Percentiles rank a stretch among this genome's conserved stretches.
Conservation (phyloP, 2,888 invertebrate genomes). For the Lasius fuliginosus region DNA sequence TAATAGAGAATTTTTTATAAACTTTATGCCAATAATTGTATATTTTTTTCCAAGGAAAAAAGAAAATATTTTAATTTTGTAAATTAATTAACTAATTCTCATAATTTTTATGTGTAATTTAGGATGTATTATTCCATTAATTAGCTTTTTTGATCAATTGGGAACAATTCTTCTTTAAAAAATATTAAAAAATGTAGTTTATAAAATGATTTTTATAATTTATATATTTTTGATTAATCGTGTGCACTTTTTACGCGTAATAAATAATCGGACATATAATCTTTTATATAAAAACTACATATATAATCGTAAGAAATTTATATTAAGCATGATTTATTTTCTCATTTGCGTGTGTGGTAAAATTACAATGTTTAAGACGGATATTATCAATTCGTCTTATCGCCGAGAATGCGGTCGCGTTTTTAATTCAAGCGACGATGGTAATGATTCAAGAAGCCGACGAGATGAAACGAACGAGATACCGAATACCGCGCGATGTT, state of each 20-base stretch:
- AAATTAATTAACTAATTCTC: no score
- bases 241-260: neutral
- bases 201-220: neutral
- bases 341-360: neutral
- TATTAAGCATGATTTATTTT: constrained; percentile 13
- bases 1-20: neutral
- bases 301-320: neutral
- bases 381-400: constrained; percentile 31
- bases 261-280: neutral
- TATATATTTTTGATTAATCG: neutral
- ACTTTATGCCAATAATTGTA: neutral
- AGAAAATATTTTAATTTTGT: neutral
- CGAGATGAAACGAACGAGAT: constrained; percentile 34
- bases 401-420: constrained; percentile 10
- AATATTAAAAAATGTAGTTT: no score
- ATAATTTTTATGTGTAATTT: neutral
- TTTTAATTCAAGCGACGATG: constrained; percentile 16
- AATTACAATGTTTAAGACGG: neutral
- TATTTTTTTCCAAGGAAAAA: neutral
- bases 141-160: neutral
- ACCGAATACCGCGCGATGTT: constrained; percentile 8
- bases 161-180: neutral
- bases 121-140: neutral
- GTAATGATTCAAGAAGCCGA: constrained; percentile 29
- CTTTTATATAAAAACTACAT: neutral